Base-by-base conservation (phyloP, 2,113 vertebrate genomes). In the Megaleporinus macrocephalus region DNA sequence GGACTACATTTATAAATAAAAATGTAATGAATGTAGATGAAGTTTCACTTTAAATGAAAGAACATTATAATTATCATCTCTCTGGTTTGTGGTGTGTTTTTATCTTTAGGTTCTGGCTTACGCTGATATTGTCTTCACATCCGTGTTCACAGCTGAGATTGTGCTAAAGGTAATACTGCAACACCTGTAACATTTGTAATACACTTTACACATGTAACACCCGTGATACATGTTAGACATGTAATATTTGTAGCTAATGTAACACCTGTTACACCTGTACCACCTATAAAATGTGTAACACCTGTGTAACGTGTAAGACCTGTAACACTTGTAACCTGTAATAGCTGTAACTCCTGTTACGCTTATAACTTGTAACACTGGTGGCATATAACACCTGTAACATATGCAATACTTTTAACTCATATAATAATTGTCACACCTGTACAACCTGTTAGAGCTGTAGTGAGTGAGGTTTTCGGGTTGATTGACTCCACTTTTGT, bases 121-220 rank as follows among this genome's bases (percentile, higher is more conserved):
- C 51, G 97, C 97, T 87, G 97, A 98, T 85, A 93, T 95, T 0
- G 96, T 91, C 51, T 98, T 98, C 90, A 98, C 97, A 3, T 95
- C 95, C 3, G 96, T 98, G 47, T 98, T 98, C 91, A 98, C 97
- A 0, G 95, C 94, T 0, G 97, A 98, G 92, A 98, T 98, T 0
- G 92, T 97, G 62, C 89, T 98, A 51, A 98, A 98, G 97, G 97
- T 97, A 88, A 87, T 18, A 66, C 36, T 4, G 5, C 13, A 26
- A 33, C 22, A 33, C 33, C n/a, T 27, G 55, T 73, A 72, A 57
- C 71, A 55, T 55, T 27, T n/a, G n/a, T n/a, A n/a, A n/a, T n/a
- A n/a, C n/a, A n/a, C 36, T 4, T 36, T 7, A 36, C 41, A 11
- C 15, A 9, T 26, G 10, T 26, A 62, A 41, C 33, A 57, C 53